phyloP scores from a whole-genome alignment of 2,113 vertebrate species.

The Toxotes jaculatrix region DNA sequence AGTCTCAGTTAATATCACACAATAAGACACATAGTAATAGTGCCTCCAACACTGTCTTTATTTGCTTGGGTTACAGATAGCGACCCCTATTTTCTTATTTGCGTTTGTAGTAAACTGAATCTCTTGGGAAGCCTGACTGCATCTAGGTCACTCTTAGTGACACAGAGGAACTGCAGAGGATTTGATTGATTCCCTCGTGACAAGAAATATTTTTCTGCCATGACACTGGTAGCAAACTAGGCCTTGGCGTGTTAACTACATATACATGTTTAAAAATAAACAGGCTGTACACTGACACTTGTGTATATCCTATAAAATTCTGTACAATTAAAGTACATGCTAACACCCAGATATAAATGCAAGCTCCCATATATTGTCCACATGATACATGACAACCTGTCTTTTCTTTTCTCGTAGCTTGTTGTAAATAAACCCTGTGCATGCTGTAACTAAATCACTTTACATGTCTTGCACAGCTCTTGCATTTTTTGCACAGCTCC shows the following conservation, averaged over 20 bases:
- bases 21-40: not conserved
- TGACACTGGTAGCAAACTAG: conserved; percentile 4
- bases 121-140: conserved; percentile 29
- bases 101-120: conserved; percentile 47
- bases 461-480: conserved; percentile 38
- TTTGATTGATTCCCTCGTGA: conserved; percentile 52
- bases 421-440: conserved; percentile 33
- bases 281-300: conserved; percentile 4
- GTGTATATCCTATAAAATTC: conserved; percentile 15
- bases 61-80: conserved; percentile 27
- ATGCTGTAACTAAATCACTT: conserved; percentile 57
- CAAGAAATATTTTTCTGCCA: conserved; percentile 8
- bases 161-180: conserved; percentile 24
- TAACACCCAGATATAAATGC: conserved; percentile 37
- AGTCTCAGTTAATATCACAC: not conserved
- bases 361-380: conserved; percentile 23
- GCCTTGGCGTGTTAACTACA: conserved; percentile 8
- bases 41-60: conserved; percentile 11
- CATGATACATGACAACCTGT: conserved; percentile 35
- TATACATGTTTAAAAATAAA: conserved; percentile 14
- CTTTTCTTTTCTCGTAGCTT: conserved; percentile 12
- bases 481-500: conserved; percentile 38
- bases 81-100: conserved; percentile 51
- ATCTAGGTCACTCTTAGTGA: conserved; percentile 44
- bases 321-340: not conserved